Percentiles rank a stretch among this genome's conserved stretches.
phyloP scores from a whole-genome alignment of 2,113 vertebrate genomes.

The Semnornis frantzii region DNA sequence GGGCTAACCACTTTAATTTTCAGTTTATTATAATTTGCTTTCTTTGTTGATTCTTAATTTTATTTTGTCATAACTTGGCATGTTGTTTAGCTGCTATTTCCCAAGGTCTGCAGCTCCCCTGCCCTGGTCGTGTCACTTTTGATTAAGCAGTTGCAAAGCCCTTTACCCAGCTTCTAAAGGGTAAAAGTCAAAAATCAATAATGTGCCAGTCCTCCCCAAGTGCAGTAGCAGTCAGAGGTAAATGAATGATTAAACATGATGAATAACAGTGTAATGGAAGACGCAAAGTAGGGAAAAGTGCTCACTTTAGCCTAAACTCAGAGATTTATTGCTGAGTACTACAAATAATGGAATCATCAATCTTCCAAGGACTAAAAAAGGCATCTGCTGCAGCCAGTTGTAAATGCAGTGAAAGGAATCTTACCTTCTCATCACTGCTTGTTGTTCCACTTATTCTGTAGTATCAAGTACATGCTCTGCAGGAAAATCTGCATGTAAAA shows the following conservation, averaged over 20 bases:
- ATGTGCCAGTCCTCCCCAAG: constrained; percentile 37
- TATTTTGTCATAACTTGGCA: constrained; percentile 66
- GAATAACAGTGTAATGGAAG: constrained; percentile 75
- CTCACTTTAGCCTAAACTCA: constrained; percentile 69
- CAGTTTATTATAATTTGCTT: constrained; percentile 56
- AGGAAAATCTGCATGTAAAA: not conserved
- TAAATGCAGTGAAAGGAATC: constrained; percentile 38
- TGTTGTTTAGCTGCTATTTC: constrained; percentile 60
- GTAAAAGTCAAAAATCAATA: constrained; percentile 66
- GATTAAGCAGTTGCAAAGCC: constrained; percentile 63
- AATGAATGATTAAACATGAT: constrained; percentile 78
- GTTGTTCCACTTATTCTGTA: not conserved
- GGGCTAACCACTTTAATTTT: constrained; percentile 25
- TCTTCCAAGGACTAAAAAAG: constrained; percentile 71
- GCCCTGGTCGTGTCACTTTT: constrained; percentile 37
- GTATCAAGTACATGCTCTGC: not conserved
- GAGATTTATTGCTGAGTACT: constrained; percentile 74
- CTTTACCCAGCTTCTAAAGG: constrained; percentile 54
- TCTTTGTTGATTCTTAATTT: constrained; percentile 64
- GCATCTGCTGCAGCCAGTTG: not conserved
- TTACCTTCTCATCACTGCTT: not conserved
- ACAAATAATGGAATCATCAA: constrained; percentile 80
- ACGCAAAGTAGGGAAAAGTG: constrained; percentile 60
- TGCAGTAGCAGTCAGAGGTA: constrained; percentile 58
- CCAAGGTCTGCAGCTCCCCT: constrained; percentile 39